A percentile compares a stretch with the other conserved stretches of the same genome.
Evolutionary conservation across 2,888 invertebrate species (phyloP).

Genomic region (Cataglyphis livida): DNA sequence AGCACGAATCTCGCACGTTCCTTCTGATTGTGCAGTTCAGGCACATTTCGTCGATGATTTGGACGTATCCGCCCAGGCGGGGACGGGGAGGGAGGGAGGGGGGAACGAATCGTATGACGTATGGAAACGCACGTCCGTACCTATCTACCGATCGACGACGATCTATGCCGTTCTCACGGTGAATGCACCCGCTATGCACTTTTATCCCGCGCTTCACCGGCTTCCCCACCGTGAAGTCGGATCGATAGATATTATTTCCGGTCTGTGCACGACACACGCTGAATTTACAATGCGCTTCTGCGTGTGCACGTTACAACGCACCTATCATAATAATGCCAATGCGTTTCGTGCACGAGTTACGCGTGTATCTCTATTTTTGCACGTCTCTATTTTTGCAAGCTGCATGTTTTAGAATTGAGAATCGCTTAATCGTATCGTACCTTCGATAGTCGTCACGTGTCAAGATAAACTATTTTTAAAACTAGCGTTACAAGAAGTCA

Average conservation of each 20-base stretch:
- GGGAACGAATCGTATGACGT: slow-evolving; percentile 51
- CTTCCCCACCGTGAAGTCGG: slow-evolving; percentile 46
- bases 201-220: slow-evolving; percentile 62
- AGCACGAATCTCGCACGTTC: slow-evolving; percentile 17
- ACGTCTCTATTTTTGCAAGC: not conserved
- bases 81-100: slow-evolving; percentile 8
- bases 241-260: slow-evolving; percentile 78
- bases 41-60: slow-evolving; percentile 65
- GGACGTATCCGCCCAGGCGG: slow-evolving; percentile 14
- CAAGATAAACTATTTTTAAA: not conserved
- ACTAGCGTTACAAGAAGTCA: not conserved
- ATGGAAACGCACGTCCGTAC: slow-evolving; percentile 50
- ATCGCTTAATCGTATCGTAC: not conserved
- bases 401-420: not conserved
- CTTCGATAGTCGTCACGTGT: too few species aligned
- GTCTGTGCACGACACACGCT: slow-evolving; percentile 70
- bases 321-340: slow-evolving; percentile 73
- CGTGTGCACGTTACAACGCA: slow-evolving; percentile 66
- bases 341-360: slow-evolving; percentile 49
- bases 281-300: slow-evolving; percentile 77
- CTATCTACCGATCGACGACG: slow-evolving; percentile 61
- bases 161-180: slow-evolving; percentile 68
- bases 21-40: slow-evolving; percentile 50
- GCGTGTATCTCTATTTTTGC: not conserved
- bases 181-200: slow-evolving; percentile 67